Base-by-base conservation (phyloP, 2,113 vertebrate species). In the Salvelinus alpinus region DNA sequence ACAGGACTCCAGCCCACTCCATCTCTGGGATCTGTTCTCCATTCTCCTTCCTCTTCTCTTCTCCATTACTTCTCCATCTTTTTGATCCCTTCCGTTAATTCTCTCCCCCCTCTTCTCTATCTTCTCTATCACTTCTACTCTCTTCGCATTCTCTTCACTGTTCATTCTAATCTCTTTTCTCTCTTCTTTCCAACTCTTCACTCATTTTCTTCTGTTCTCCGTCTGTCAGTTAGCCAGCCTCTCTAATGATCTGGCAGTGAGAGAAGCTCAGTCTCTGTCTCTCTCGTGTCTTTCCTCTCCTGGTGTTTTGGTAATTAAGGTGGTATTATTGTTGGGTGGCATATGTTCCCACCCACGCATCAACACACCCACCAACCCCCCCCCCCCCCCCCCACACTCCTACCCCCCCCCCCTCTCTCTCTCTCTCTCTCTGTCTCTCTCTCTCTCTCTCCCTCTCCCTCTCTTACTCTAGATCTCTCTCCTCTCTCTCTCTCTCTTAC, bases 261-360 rank as follows among this genome's bases (percentile, higher is more conserved):
- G 44, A 48, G 24, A n/a, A 48, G 70, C 73, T 66, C 31, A 80
- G 78, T 67, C 69, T 12, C 9, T 44, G 8, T 44, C 38, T 44
- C 38, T 44, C 38, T 75, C 64, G 57, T 60, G 48, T 69, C 57
- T 69, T 51, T 38, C 51, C 59, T 78, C 69, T 44, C 8, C 31
- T 20, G 24, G 31, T 57, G 20, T 29, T 59, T 68, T 16, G n/a
- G 34, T 24, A 34, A 66, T 65, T 67, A 74, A 51, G 59, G 60
- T 72, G 64, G 72, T 38, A 71, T 76, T 79, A 70, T 75, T 54
- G 72, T 79, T 64, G 67, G 54, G 66, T 72, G 74, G 74, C 78
- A 70, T 70, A 74, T 73, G 76, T 59, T 75, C 22, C 64, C 4
- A 25, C 74, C 80, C 66, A 75, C 70, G 13, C 70, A 59, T 64